A percentile compares a stretch with the other conserved stretches of the same genome.
These are phyloP conservation scores for Virgularia gustaviana DNA, from an alignment of 92 coral and sea anemone genomes.

Conservation along the genomic window DNA sequence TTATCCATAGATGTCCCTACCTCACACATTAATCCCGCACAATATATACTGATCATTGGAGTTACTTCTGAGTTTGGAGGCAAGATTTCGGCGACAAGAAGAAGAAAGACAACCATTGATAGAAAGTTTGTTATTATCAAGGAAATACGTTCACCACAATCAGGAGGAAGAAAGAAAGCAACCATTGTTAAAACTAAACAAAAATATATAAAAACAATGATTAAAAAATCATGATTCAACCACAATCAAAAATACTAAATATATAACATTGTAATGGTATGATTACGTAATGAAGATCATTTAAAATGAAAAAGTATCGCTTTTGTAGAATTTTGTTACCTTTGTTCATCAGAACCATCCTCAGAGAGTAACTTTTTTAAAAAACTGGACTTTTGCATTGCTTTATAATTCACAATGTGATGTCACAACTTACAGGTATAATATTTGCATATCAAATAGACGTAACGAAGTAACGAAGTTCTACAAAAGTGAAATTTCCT, in stretches of 20 bases:
- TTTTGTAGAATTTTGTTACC: too few species aligned
- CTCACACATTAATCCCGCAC: slow-evolving; percentile 73
- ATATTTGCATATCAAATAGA: too few species aligned
- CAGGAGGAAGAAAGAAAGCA: slow-evolving; percentile 78
- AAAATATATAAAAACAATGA: neutral
- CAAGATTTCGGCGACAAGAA: slow-evolving; percentile 82
- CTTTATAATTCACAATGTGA: too few species aligned
- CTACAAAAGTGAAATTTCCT: neutral
- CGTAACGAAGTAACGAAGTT: neutral
- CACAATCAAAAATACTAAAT: too few species aligned
- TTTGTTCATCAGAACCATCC: too few species aligned
- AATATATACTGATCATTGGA: slow-evolving; percentile 74
- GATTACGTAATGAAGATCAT: too few species aligned
- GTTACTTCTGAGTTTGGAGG: slow-evolving; percentile 90
- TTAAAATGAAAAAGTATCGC: too few species aligned
- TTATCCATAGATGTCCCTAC: slow-evolving; percentile 34
- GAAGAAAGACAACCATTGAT: slow-evolving; percentile 81
- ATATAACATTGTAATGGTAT: too few species aligned
- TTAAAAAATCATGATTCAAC: neutral
- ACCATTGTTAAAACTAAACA: slow-evolving; percentile 67
- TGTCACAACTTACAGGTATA: too few species aligned
- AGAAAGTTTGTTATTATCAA: slow-evolving; percentile 78
- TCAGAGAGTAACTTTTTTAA: too few species aligned
- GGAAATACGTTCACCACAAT: slow-evolving; percentile 84
- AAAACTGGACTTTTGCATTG: too few species aligned